Evolutionary conservation across 2,797 vertebrate genomes (phyloP), one percentile per base, ranked within the genome.

Genomic region (Paedocypris micromegethes): DNA sequence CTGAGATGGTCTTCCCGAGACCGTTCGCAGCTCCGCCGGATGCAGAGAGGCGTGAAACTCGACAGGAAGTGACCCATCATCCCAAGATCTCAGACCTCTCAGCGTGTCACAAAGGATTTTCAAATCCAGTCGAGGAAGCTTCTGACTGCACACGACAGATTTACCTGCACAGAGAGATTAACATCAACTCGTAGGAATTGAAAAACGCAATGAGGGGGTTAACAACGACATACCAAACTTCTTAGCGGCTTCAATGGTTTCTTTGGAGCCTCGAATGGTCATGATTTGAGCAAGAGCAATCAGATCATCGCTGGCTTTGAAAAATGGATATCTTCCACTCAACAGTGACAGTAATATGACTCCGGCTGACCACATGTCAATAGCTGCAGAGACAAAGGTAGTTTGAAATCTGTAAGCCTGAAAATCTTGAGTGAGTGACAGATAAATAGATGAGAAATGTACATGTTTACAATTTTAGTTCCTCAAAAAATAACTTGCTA

Each of bases 331-430:
- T 69, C 96, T 90, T 59, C 93, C 94, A 79, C 95, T 98, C 64
- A 99, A 90, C 71, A 98, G 87, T 4, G 94, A 97, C 52, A 99
- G 94, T 83, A 99, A 90, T 81, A 98, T 88, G 48, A 98, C 92
- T 53, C 96, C 97, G 67, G 95, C 94, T 62, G 97, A 95, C 95
- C 97, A 99, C 84, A 99, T 83, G 72, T 98, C 96, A 79, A 99
- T 99, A 75, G 95, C 97, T 99, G 87, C 42, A 86, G 79, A 58
- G 58, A 57, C 82, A 83, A 23, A 23, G 23, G 1, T 23, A 23
- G 23, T 23, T 23, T 23, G 23, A 23, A 23, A 23, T 50, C 9
- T 41, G 5, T 49, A 40, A 61, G 49, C 23, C 23, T 23, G 23
- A 23, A 23, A 23, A 23, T 23, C 23, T 23, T 23, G 23, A 23